Base-by-base conservation (phyloP, 2,797 vertebrate genomes). In the Spheniscus humboldti region DNA sequence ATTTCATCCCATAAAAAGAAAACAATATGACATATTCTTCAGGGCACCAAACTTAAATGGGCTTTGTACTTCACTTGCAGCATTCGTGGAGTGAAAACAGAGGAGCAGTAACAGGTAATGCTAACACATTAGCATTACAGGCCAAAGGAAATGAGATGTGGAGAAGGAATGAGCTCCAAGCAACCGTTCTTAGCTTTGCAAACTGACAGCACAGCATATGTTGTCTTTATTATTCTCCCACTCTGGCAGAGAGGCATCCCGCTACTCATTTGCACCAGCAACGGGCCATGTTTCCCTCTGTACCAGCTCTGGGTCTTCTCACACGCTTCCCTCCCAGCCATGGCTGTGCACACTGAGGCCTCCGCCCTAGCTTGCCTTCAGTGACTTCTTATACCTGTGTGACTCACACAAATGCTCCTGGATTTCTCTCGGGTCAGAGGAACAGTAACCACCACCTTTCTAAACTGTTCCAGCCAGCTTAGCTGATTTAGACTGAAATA, bases 301-400 rank as follows among this genome's bases (percentile, higher is more conserved):
- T 18, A 24, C 35, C 39, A 37, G 7, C 10, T 68, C 64, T 0
- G 0, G 11, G 13, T 35, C 35, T 73, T 59, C 45, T 8, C 37
- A 43, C 27, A 27, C 0, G 0, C 30, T 64, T 47, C 30, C 45
- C 48, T 63, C 47, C 53, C 0, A 2, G 24, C 35, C 39, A 27
- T 2, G 17, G 15, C 20, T 60, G 18, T 20, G 47, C 35, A 9
- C 1, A 4, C 30, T 1, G 9, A 62, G 48, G 55, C 31, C 39
- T 39, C 45, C 0, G 3, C n/a, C 67, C 71, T 74, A 66, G 64
- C 23, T 28, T 81, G 39, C 48, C 66, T 33, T 33, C 30, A 28
- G 72, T 0, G 1, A 56, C 28, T 8, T 75, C 13, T n/a, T 28
- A 53, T n/a, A 64, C 23, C 8, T 7, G 2, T 7, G 2, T 2